These are phyloP conservation scores for Petrosia ficiformis DNA, from an alignment of 37 sponge, comb jelly and placozoan species.

Conservation along the genomic window DNA sequence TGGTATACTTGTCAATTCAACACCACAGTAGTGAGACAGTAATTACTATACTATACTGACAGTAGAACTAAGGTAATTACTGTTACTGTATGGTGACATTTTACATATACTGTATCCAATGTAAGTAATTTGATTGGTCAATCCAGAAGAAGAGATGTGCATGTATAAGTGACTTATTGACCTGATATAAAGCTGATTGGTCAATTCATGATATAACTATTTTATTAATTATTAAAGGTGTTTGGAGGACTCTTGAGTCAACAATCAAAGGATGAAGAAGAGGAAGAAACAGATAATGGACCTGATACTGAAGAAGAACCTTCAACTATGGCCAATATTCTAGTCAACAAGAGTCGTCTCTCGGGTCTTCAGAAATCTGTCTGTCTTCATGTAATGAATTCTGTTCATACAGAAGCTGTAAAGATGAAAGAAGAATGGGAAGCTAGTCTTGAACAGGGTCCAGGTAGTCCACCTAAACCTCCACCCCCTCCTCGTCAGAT, in stretches of 20 bases:
- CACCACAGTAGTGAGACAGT: too few species aligned
- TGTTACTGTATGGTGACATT: too few species aligned
- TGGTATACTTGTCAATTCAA: too few species aligned
- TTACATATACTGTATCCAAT: neutral
- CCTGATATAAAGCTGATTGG: too few species aligned
- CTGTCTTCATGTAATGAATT: constrained; percentile 67
- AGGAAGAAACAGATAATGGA: constrained; percentile 53
- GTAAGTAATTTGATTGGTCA: neutral
- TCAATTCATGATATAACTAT: too few species aligned
- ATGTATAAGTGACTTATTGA: too few species aligned
- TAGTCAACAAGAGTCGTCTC: constrained; percentile 61
- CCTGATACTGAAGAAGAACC: constrained; percentile 7
- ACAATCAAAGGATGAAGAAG: constrained; percentile 27
- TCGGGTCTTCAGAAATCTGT: constrained; percentile 81
- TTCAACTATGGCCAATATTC: constrained; percentile 58
- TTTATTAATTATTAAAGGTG: too few species aligned
- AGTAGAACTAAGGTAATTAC: too few species aligned
- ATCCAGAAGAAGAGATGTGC: too few species aligned
- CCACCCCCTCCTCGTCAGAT: constrained; percentile 18
- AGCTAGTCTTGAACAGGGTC: constrained; percentile 16
- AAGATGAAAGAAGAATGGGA: constrained; percentile 81
- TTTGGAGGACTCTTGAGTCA: constrained; percentile 69
- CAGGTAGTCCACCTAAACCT: constrained; percentile 32
- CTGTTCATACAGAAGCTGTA: constrained; percentile 69
- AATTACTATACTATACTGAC: too few species aligned